phyloP scores from a whole-genome alignment of 1,140 invertebrate species.

The Liolophura sinensis region DNA sequence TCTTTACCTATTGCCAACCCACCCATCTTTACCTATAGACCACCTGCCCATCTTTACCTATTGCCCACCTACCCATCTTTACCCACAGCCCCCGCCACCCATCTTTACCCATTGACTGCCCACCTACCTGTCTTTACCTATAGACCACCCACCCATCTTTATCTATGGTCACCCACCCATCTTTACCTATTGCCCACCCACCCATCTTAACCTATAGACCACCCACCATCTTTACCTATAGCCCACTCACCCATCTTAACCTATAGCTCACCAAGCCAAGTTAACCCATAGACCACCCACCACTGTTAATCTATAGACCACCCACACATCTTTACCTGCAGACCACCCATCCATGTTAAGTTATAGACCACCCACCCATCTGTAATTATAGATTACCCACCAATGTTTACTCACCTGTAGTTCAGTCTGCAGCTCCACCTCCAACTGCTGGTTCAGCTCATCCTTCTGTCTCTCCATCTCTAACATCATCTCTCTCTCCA shows the following conservation, averaged over 20 bases:
- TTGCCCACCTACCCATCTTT: not conserved
- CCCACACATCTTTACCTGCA: not conserved
- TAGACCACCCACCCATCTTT: not conserved
- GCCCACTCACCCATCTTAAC: not conserved
- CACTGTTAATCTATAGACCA: not conserved
- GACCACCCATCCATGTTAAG: not conserved
- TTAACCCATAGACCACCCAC: not conserved
- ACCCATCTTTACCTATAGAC: conserved; percentile 38
- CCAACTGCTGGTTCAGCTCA: conserved; percentile 41
- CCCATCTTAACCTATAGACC: conserved; percentile 35
- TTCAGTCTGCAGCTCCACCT: conserved; percentile 41
- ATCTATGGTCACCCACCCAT: not conserved
- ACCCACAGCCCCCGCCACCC: not conserved
- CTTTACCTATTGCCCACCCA: conserved; percentile 10
- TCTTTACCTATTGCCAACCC: conserved; percentile 3
- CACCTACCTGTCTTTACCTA: not conserved
- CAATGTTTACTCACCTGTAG: conserved; percentile 31
- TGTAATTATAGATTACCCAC: conserved; percentile 22
- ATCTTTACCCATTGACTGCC: not conserved
- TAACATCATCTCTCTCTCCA: conserved; percentile 47
- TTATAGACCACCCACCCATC: conserved; percentile 28
- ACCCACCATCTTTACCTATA: not conserved
- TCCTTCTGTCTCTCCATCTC: conserved; percentile 46
- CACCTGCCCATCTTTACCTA: not conserved
- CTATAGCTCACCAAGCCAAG: not conserved